Percentiles rank a stretch among this genome's conserved stretches.
phyloP scores from a whole-genome alignment of 2,797 vertebrate species.

The Halcyon leucocephala region DNA sequence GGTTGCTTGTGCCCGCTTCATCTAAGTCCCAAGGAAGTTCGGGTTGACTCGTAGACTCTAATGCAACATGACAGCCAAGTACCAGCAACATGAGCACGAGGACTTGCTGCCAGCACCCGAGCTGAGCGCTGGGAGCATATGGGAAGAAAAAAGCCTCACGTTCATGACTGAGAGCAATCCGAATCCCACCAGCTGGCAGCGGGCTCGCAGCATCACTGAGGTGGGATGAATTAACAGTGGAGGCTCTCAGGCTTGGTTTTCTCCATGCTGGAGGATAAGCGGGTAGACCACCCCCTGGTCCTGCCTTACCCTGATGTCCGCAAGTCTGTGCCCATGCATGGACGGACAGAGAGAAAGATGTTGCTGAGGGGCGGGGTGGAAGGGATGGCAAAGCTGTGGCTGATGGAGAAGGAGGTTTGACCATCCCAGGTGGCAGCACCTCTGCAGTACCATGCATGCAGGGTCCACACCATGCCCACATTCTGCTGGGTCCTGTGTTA shows the following conservation, averaged over 20 bases:
- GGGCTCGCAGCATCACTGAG: rapidly evolving
- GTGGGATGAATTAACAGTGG: neutral
- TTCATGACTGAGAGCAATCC: neutral
- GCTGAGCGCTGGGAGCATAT: neutral
- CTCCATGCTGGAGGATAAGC: neutral
- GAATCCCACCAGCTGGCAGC: rapidly evolving
- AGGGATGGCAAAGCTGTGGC: neutral
- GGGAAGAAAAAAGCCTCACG: neutral
- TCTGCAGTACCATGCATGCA: neutral
- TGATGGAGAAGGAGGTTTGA: neutral
- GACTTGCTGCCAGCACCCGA: neutral
- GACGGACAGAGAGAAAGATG: neutral
- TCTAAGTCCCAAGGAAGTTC: neutral
- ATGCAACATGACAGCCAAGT: conserved; percentile 35
- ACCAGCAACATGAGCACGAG: neutral
- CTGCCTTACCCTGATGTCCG: neutral
- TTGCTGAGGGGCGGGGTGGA: rapidly evolving
- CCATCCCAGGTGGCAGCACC: neutral
- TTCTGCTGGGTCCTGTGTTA: neutral
- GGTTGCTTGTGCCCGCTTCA: neutral
- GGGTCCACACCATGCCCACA: rapidly evolving
- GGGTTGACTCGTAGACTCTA: neutral
- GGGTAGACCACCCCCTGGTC: rapidly evolving
- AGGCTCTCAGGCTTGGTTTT: neutral
- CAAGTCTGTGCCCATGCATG: neutral